Conservation (phyloP, 2,113 vertebrate species). For the Nymphicus hollandicus region DNA sequence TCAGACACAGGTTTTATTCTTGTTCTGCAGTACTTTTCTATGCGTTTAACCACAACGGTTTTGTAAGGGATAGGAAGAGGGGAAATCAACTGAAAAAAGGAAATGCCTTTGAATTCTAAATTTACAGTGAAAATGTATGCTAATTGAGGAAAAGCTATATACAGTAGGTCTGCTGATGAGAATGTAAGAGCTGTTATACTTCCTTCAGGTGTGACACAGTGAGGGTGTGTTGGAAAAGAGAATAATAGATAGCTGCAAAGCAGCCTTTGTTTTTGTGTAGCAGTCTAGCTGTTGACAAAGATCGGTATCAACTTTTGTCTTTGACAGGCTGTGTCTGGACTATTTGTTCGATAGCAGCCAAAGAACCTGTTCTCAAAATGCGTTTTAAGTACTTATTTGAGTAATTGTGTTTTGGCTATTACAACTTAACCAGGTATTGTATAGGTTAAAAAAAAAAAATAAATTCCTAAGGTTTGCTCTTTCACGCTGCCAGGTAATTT, state of each 20-base stretch:
- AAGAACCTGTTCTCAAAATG: not conserved
- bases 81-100: not conserved
- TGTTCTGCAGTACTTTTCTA: not conserved
- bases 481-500: not conserved
- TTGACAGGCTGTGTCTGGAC: not conserved
- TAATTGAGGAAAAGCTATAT: not conserved
- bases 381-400: not conserved
- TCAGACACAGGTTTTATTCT: not conserved
- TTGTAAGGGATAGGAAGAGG: not conserved
- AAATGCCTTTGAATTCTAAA: not conserved
- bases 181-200: not conserved
- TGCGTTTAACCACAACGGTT: not conserved
- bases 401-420: not conserved
- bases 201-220: not conserved
- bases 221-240: not conserved
- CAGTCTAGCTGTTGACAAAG: not conserved
- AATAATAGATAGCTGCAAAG: not conserved
- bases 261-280: not conserved
- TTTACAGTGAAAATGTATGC: not conserved
- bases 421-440: not conserved
- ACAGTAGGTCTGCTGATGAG: not conserved
- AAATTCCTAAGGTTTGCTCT: not conserved
- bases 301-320: not conserved
- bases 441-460: not conserved
- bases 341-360: not conserved